Base-by-base conservation (phyloP, 2,113 vertebrate species). In the Clarias macrocephalus region DNA sequence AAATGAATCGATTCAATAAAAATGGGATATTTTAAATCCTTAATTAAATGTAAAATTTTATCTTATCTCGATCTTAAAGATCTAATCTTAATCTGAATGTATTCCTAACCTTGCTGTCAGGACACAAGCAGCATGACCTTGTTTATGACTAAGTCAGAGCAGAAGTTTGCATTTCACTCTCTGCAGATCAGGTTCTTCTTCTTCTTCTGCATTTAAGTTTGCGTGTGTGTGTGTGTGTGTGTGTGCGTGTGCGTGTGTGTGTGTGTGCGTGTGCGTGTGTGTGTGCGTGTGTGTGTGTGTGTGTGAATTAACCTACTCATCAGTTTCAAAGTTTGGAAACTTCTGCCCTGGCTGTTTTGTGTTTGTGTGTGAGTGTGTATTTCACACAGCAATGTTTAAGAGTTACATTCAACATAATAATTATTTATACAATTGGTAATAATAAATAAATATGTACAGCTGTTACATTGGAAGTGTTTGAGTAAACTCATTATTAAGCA, bases 261-360 rank as follows among this genome's bases (percentile, higher is more conserved):
- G 48, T 84, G 54, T 48, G 70, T 33, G 33, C 2, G n/a, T n/a
- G n/a, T n/a, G n/a, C n/a, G n/a, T 72, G 56, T 54, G 23, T 85
- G 77, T 65, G 62, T 83, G 56, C 77, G 42, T 66, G 30, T 80
- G 42, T 76, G 81, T 59, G 83, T 73, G 84, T 33, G 42, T 70
- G 25, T 63, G 28, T 48, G 30, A 52, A 73, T 2, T 80, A 25
- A 0, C 56, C 33, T 37, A 91, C 87, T 93, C 90, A 90, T 93
- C 93, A 92, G 57, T 86, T 93, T 92, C 90, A 89, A 88, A 90
- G 93, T 89, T 90, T 85, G 83, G 76, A 80, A 80, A 85, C 28
- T 66, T 85, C 59, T 77, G 19, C 25, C 57, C 37, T 70, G 65
- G 57, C 54, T 52, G 25, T 70, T 60, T 83, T 63, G 62, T 25